Percentiles rank a stretch among this genome's conserved stretches.
phyloP scores from a whole-genome alignment of 2,113 vertebrate species.

The Balaeniceps rex region DNA sequence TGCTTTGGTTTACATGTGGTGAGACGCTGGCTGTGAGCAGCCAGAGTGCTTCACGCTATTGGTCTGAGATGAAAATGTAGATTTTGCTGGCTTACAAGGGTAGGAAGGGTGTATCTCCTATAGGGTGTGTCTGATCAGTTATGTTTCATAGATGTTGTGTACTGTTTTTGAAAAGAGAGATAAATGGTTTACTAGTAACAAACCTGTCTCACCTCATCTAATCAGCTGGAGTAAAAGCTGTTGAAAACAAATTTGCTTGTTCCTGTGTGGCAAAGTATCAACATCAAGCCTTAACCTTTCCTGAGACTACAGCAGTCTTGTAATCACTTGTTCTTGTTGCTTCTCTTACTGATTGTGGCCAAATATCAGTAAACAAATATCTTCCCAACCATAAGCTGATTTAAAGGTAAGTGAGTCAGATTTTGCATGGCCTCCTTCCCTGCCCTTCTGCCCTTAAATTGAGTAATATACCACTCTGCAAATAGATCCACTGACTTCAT shows the following conservation, averaged over 20 bases:
- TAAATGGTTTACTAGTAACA: constrained; percentile 20
- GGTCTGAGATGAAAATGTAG: constrained; percentile 6
- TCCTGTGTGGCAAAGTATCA: background rate
- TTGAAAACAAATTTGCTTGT: constrained; percentile 25
- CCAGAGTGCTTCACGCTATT: background rate
- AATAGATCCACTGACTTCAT: background rate
- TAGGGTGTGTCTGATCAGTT: constrained; percentile 26
- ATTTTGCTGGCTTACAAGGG: constrained; percentile 4
- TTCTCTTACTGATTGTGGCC: background rate
- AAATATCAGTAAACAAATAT: background rate
- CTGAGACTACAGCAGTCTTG: background rate
- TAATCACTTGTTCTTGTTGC: background rate
- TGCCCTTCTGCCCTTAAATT: background rate
- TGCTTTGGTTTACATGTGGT: background rate
- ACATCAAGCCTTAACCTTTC: background rate
- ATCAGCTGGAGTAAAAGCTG: background rate
- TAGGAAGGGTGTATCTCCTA: constrained; percentile 20
- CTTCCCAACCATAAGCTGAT: background rate
- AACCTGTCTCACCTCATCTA: background rate
- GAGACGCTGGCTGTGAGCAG: constrained; percentile 4
- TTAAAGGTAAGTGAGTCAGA: background rate
- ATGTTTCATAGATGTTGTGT: background rate
- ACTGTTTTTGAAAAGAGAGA: background rate
- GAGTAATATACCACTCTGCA: background rate
- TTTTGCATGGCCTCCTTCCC: background rate